Conservation (phyloP, 2,888 invertebrate genomes). For the Sphinx pinastri region DNA sequence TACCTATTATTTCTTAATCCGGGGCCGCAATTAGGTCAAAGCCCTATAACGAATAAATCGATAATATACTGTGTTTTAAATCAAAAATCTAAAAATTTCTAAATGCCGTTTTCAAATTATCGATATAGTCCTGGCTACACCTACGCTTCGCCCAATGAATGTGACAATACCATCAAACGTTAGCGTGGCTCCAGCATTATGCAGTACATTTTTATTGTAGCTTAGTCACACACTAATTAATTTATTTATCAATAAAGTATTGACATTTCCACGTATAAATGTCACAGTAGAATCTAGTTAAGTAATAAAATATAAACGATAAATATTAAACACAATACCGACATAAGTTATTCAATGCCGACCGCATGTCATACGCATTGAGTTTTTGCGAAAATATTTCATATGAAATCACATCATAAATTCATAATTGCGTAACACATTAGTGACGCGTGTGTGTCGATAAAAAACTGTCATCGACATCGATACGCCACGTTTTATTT, state of each 20-base stretch:
- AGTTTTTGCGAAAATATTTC: slow-evolving; percentile 24
- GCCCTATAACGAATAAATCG: too few species aligned
- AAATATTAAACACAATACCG: slow-evolving; percentile 17
- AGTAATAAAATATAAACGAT: slow-evolving; percentile 66
- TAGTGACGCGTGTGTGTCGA: slow-evolving; percentile 52
- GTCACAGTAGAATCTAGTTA: slow-evolving; percentile 35
- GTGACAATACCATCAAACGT: too few species aligned
- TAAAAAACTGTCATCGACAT: slow-evolving; percentile 55
- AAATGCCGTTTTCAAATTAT: too few species aligned
- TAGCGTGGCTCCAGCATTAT: too few species aligned
- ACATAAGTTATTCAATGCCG: slow-evolving; percentile 22
- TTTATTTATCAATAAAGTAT: neutral
- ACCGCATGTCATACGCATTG: slow-evolving; percentile 23
- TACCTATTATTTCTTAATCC: too few species aligned
- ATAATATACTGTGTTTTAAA: too few species aligned
- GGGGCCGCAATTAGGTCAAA: too few species aligned
- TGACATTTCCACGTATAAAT: slow-evolving; percentile 6
- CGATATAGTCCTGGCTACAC: too few species aligned
- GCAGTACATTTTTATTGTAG: too few species aligned
- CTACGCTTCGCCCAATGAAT: too few species aligned
- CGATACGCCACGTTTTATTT: slow-evolving; percentile 52
- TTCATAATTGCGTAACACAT: slow-evolving; percentile 46
- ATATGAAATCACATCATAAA: slow-evolving; percentile 42
- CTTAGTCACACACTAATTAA: neutral
- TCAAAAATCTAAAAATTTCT: too few species aligned